Base-by-base conservation (phyloP, 2,888 invertebrate genomes). In the Tiliacea aurago region DNA sequence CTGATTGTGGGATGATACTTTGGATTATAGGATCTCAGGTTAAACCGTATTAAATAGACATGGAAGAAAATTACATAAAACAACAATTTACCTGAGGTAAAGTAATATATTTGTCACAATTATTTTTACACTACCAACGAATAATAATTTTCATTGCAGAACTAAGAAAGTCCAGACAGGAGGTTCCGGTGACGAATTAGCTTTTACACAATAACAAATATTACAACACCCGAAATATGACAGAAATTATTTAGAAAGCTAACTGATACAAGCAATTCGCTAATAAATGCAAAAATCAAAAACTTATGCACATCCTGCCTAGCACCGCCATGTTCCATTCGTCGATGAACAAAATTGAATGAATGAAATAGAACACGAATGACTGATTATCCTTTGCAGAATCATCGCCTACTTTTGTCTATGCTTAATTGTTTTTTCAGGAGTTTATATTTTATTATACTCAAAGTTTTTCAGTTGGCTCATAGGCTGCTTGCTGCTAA, bases 41-140 rank as follows among this genome's bases (percentile, higher is more conserved):
- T 73, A 67, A 71, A 80, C 81, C 43, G 64, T 73, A 76, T 53
- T 73, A 62, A 66, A 51, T 37, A 69, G 33, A 55, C 67, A 72
- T 78, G 73, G 72, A 71, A 82, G 59, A 84, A 80, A 86, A 87
- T 79, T 84, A 85, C 70, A 84, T 81, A 89, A 91, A 94, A 93
- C 90, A 92, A 90, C 87, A 89, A 89, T 90, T 95, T 95, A 95
- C 96, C 95, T 95, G 95, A 91, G 90, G 86, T 91, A 92, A 89
- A 91, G 91, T 89, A 92, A 90, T 94, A 93, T 94, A 94, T 93
- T 95, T 94, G 93, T 95, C 96, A 95, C 94, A 95, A 96, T 95
- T 95, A 95, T 96, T 96, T 96, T 96, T 96, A 96, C 94, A 96
- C 95, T 95, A 93, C 91, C 91, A 95, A 92, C 93, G 95, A 94